Evolutionary conservation across 2,888 invertebrate species (phyloP), one percentile per base, ranked within the genome.

Genomic region (Pediacus dermestoides): DNA sequence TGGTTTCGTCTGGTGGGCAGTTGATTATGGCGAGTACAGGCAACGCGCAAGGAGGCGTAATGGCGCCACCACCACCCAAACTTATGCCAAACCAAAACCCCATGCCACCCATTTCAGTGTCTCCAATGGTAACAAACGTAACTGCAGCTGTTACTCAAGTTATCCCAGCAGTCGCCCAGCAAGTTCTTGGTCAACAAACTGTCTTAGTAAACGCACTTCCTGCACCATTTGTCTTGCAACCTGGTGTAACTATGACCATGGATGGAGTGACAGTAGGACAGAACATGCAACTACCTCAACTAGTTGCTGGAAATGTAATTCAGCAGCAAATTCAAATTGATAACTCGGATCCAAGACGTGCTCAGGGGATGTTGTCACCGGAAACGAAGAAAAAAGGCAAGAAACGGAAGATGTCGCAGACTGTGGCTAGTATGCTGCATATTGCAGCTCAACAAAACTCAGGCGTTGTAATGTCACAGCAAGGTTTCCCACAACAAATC

Each of bases 191-290:
- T 15, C 85, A 81, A 58, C 84, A 85, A 15, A 82, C 88, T 0
- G 85, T 88, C 0, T 76, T 91, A 3, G 82, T 91, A 1, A 90
- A 90, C 59, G 81, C 88, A 0, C 69, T 89, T 44, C 84, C 82
- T 31, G 74, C 85, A 10, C 87, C 87, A 0, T 85, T 87, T 51
- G 80, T 89, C 3, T 75, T 89, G 26, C 88, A 88, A 57, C 85
- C 85, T 1, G 78, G 83, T 2, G 78, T 86, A 49, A 64, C 69
- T 1, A 81, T 87, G 78, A 78, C 84, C 0, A 80, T 87, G 53
- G 87, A 87, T 50, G 82, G 84, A 0, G 57, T 61, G 48, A 53
- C 59, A 1, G 58, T 60, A 14, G 78, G 82, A 39, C 85, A 83
- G 55, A 81, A 81, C 48, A 71, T 81, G 44, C 80, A 82, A 36